phyloP scores from a whole-genome alignment of 2,113 vertebrate genomes.

The Melierax canorus region DNA sequence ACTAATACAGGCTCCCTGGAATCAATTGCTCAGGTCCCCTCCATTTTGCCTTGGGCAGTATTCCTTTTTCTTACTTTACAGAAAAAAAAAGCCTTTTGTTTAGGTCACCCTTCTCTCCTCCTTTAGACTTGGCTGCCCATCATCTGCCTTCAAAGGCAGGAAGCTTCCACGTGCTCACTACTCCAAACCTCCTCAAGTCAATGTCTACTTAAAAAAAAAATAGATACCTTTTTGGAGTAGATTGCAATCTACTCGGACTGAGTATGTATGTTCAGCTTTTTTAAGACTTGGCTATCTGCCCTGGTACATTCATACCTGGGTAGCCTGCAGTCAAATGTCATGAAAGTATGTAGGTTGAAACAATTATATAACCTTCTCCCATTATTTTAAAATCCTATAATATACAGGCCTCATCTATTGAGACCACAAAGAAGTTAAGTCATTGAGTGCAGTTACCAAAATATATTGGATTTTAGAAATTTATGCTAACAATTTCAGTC shows the following conservation, averaged over 20 bases:
- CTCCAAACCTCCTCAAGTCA: not conserved
- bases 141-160: not conserved
- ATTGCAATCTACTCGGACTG: not conserved
- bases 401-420: not conserved
- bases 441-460: not conserved
- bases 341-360: not conserved
- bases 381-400: not conserved
- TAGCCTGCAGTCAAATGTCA: not conserved
- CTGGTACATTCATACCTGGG: not conserved
- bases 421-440: not conserved
- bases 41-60: not conserved
- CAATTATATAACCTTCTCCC: not conserved
- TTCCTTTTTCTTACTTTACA: not conserved
- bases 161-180: not conserved
- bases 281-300: not conserved
- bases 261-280: not conserved
- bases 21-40: not conserved
- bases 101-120: not conserved
- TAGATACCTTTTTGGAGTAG: not conserved
- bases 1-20: not conserved
- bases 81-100: not conserved
- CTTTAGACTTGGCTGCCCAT: not conserved
- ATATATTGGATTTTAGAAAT: not conserved
- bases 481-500: not conserved
- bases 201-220: accelerated